Conservation (phyloP, 2,888 invertebrate species). For the Notodonta dromedarius region DNA sequence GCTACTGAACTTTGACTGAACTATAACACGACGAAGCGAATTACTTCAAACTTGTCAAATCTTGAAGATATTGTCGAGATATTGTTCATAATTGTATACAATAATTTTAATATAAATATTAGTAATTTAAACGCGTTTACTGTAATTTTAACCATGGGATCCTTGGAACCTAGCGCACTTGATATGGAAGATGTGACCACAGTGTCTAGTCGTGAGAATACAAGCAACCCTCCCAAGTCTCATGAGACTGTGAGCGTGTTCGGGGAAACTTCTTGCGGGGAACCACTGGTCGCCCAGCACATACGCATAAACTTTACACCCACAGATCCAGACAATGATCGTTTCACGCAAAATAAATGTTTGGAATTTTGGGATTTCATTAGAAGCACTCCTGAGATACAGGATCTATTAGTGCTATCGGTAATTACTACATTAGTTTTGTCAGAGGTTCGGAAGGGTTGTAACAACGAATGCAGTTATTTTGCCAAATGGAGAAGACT, state of each 20-base stretch:
- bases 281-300: constrained; percentile 41
- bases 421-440: neutral
- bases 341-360: constrained; percentile 19
- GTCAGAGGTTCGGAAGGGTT: too few species aligned
- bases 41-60: too few species aligned
- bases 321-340: constrained; percentile 20
- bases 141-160: neutral
- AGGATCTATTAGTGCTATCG: constrained; percentile 8
- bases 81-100: neutral
- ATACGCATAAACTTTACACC: constrained; percentile 48
- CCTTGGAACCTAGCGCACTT: neutral
- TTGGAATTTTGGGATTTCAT: constrained; percentile 24
- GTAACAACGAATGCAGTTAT: too few species aligned
- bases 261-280: constrained; percentile 40
- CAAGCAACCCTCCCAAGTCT: constrained; percentile 1
- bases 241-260: constrained; percentile 19
- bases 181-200: neutral
- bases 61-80: too few species aligned
- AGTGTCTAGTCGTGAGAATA: neutral
- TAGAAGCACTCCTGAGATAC: constrained; percentile 12
- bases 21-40: too few species aligned
- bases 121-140: neutral
- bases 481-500: too few species aligned
- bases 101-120: constrained; percentile 1
- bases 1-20: too few species aligned